Evolutionary conservation across 30 jellyfish, hydroid and myxozoan genomes (phyloP).

Genomic region (Calvadosia cruxmelitensis): DNA sequence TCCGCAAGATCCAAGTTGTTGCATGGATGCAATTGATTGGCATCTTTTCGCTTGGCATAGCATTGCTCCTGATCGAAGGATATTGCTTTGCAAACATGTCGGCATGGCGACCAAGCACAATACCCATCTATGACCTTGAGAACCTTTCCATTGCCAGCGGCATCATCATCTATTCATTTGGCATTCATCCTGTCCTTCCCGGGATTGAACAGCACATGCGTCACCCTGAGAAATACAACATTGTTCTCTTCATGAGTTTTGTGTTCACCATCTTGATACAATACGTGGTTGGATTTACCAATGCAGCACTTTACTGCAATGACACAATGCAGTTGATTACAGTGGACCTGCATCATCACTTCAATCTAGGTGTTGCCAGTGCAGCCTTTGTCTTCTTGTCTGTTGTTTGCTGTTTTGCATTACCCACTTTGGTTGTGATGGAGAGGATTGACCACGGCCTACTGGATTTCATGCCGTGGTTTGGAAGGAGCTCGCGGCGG

Average conservation of each 20-base stretch:
- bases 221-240: conserved; percentile 53
- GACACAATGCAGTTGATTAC: conserved; percentile 62
- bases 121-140: conserved; percentile 31
- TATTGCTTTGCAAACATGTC: conserved; percentile 39
- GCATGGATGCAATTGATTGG: conserved; percentile 89
- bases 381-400: conserved; percentile 66
- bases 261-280: conserved; percentile 23
- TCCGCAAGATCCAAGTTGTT: conserved; percentile 34
- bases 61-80: conserved; percentile 44
- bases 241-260: conserved; percentile 43
- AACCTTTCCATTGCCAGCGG: conserved; percentile 72
- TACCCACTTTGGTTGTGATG: conserved; percentile 82
- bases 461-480: conserved; percentile 27
- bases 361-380: conserved; percentile 55
- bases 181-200: conserved; percentile 83
- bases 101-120: conserved; percentile 20
- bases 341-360: conserved; percentile 54
- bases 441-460: conserved; percentile 57
- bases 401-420: conserved; percentile 53
- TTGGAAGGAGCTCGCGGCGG: conserved; percentile 9
- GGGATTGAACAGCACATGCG: conserved; percentile 91
- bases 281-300: conserved; percentile 45
- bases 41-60: conserved; percentile 51
- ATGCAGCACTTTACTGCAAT: conserved; percentile 58
- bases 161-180: conserved; percentile 50